Evolutionary conservation across 2,113 vertebrate species (phyloP), one percentile per base, ranked within the genome.

Genomic region (Archocentrus centrarchus): DNA sequence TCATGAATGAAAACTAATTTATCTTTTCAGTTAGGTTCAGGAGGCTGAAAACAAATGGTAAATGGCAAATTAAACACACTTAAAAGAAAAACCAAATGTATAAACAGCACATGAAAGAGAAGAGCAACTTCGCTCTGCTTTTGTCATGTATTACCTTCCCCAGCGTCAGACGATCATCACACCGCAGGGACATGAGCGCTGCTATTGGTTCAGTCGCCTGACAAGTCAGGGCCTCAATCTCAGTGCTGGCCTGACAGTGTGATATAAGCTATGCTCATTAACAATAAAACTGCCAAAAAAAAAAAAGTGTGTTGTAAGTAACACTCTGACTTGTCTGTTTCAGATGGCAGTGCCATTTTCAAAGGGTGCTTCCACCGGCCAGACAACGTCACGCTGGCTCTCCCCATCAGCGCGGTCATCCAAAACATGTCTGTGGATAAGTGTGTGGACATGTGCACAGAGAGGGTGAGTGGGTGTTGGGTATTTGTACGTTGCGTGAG

Each of bases 331-430:
- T 63, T 87, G 22, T 91, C 53, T 88, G 20, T 85, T 87, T 75
- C 94, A 99, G 98, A 99, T 15, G 98, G 98, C 88, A 99, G 97
- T 0, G 97, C 98, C 0, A 96, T 99, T 83, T 99, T 99, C 92
- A 97, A 98, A 57, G 98, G 98, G 0, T 99, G 98, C 78, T 99
- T 99, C 93, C 96, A 60, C 75, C 92, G 89, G n/a, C 98, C 98
- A 0, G 95, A 97, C 55, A 99, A 99, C 4, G n/a, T 97, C 85
- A 97, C 97, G 11, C 59, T 98, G 60, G 98, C 98, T 20, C 95
- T 99, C 77, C 97, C 97, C 0, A 80, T 96, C 91, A 97, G 95
- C 3, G 86, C 82, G 0, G 57, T 95, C 81, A 97, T 99, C 85
- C 97, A 96, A 94, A 97, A 95, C 97, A 98, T 18, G 97, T 98